A percentile compares a stretch with the other conserved stretches of the same genome.
These are phyloP conservation scores for Bombycilla garrulus DNA, from an alignment of 2,113 vertebrate genomes.

Conservation along the genomic window DNA sequence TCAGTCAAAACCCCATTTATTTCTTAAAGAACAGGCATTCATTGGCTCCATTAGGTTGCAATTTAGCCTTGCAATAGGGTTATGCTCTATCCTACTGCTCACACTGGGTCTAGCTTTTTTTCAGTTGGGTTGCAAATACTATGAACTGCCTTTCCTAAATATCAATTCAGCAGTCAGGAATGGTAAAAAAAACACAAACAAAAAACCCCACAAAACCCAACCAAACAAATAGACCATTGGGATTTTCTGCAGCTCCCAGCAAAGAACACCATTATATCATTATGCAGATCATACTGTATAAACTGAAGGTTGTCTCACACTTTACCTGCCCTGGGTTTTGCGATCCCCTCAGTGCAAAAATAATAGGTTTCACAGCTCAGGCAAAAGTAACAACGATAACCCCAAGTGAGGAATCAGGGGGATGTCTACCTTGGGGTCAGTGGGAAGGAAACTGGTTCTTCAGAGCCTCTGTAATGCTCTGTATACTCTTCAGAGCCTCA, in stretches of 20 bases:
- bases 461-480: neutral
- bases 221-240: neutral
- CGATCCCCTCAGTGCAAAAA: neutral
- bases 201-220: neutral
- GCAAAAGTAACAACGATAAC: neutral
- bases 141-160: neutral
- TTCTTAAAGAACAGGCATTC: neutral
- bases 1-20: neutral
- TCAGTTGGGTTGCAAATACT: neutral
- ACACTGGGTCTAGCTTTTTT: rapidly evolving
- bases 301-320: neutral
- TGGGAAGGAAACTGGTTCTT: neutral
- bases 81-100: neutral
- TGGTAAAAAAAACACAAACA: neutral
- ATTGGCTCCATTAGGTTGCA: neutral
- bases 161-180: neutral
- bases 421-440: neutral
- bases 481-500: neutral
- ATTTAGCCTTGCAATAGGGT: neutral
- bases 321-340: neutral
- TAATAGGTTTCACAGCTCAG: neutral
- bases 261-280: neutral
- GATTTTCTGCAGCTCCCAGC: neutral
- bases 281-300: neutral
- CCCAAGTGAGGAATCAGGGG: neutral